These are phyloP conservation scores for Corythornis madagascariensis DNA, from an alignment of 2,113 vertebrate genomes.

Conservation along the genomic window DNA sequence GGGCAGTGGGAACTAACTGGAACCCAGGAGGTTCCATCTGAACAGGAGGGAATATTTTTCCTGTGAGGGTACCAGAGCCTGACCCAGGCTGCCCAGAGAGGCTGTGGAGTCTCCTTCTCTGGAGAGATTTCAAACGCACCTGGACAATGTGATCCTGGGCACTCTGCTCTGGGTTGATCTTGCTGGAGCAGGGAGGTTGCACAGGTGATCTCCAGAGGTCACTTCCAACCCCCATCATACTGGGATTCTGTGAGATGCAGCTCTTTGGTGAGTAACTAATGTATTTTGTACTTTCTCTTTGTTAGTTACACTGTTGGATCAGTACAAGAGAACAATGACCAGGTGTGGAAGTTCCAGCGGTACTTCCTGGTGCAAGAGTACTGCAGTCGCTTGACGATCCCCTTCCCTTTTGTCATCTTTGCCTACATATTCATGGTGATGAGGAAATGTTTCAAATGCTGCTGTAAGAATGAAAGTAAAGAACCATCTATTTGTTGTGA, in stretches of 20 bases:
- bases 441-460: conserved; percentile 75
- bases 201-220: neutral
- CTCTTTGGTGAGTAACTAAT: neutral
- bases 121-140: too few relatives aligned
- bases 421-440: conserved; percentile 80
- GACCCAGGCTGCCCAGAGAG: too few relatives aligned
- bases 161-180: too few relatives aligned
- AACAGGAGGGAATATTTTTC: too few relatives aligned
- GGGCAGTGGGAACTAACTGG: too few relatives aligned
- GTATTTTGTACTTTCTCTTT: neutral
- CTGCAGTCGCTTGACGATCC: conserved; percentile 78
- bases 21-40: too few relatives aligned
- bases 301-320: conserved; percentile 79
- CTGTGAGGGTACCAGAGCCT: too few relatives aligned
- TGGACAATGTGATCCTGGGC: too few relatives aligned
- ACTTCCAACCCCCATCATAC: neutral
- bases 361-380: conserved; percentile 83
- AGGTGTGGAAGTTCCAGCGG: conserved; percentile 84
- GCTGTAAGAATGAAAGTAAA: conserved; percentile 58
- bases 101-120: too few relatives aligned
- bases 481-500: conserved; percentile 74
- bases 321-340: conserved; percentile 82
- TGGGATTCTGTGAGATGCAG: neutral
- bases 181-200: too few relatives aligned
- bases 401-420: conserved; percentile 81